A percentile compares a stretch with the other conserved stretches of the same genome.
These are phyloP conservation scores for Fundulus diaphanus DNA, from an alignment of 2,797 vertebrate species.

Conservation along the genomic window DNA sequence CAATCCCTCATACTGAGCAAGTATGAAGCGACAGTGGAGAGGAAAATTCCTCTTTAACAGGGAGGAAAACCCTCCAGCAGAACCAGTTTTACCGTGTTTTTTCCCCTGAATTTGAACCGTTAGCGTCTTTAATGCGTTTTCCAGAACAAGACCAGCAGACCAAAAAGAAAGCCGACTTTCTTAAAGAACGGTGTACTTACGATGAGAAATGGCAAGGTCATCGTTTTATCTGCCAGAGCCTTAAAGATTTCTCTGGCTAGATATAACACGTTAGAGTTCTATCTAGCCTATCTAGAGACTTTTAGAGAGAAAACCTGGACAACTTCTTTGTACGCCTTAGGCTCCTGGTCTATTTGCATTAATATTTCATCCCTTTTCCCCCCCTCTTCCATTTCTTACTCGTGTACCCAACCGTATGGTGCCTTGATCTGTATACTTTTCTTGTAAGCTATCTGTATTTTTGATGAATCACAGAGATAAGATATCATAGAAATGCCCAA, in stretches of 20 bases:
- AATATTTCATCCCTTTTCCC: no score
- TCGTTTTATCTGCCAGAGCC: neutral
- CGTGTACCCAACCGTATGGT: neutral
- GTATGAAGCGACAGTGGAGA: no score
- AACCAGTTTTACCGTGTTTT: no score
- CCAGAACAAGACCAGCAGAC: neutral
- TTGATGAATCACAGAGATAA: neutral
- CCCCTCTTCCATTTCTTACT: neutral
- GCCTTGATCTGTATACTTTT: neutral
- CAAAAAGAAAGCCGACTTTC: neutral
- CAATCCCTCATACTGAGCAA: no score
- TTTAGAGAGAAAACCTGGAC: no score
- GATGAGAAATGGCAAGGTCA: neutral
- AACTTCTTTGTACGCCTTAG: neutral
- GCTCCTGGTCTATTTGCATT: neutral
- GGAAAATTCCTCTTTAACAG: no score
- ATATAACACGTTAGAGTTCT: neutral
- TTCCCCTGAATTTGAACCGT: neutral
- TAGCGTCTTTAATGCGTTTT: neutral
- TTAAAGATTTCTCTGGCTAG: neutral
- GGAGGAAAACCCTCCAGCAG: no score
- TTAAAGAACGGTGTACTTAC: neutral
- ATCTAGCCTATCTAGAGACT: no score
- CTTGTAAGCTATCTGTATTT: neutral
- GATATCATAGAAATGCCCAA: neutral